phyloP scores from a whole-genome alignment of 2,113 vertebrate genomes.

The Burhinus bistriatus region DNA sequence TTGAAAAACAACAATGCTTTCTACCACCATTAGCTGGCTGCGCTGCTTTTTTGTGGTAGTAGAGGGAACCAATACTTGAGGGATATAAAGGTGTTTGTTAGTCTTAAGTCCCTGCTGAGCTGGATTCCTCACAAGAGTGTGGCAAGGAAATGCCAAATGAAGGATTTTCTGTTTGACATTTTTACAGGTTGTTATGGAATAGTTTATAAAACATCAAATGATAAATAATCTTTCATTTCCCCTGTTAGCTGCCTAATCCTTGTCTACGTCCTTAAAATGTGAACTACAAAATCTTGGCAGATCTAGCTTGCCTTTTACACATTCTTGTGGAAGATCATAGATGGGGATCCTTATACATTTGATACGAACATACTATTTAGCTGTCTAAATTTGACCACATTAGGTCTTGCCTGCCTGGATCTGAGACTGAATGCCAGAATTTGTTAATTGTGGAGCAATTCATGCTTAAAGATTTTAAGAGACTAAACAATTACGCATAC shows the following conservation, averaged over 20 bases:
- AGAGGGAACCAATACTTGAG: neutral
- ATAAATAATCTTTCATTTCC: constrained; percentile 18
- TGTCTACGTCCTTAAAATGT: neutral
- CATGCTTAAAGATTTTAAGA: neutral
- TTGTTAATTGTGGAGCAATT: neutral
- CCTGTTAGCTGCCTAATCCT: neutral
- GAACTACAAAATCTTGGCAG: neutral
- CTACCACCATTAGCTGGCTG: neutral
- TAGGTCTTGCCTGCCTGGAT: neutral
- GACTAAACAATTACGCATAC: neutral
- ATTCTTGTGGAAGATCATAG: neutral
- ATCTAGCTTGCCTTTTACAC: neutral
- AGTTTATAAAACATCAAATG: constrained; percentile 17
- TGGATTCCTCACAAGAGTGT: neutral
- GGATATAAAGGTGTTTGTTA: neutral
- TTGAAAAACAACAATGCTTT: neutral
- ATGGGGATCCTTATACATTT: neutral
- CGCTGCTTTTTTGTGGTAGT: neutral
- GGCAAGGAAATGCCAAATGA: neutral
- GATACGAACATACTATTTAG: neutral
- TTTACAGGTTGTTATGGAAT: neutral
- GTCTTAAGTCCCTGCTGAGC: neutral
- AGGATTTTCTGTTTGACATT: neutral
- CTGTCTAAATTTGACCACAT: neutral
- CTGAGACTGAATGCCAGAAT: neutral